Conservation (phyloP, 2,113 vertebrate species). For the Colius striatus region DNA sequence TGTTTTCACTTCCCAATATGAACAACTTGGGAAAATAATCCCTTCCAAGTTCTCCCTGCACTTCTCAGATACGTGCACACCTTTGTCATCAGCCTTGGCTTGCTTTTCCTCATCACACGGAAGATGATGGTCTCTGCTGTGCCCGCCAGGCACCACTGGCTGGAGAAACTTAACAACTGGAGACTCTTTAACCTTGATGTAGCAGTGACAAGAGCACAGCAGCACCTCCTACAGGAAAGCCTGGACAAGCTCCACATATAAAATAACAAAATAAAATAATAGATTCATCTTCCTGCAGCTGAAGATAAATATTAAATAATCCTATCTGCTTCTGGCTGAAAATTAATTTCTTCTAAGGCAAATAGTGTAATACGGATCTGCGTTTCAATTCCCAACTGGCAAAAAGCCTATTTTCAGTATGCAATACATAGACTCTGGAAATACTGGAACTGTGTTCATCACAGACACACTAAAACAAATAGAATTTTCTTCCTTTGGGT, state of each 20-base stretch:
- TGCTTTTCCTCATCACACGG: neutral
- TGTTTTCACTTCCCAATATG: neutral
- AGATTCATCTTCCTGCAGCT: conserved; percentile 81
- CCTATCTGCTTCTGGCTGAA: conserved; percentile 77
- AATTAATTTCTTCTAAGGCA: conserved; percentile 86
- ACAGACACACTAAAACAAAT: conserved; percentile 70
- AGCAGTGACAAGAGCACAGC: neutral
- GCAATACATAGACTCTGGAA: conserved; percentile 69
- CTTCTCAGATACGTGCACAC: rapidly evolving
- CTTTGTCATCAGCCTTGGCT: rapidly evolving
- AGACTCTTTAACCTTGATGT: conserved; percentile 9
- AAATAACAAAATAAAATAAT: conserved; percentile 82
- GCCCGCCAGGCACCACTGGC: neutral
- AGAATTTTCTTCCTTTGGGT: conserved; percentile 69
- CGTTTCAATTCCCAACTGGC: conserved; percentile 81
- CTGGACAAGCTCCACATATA: neutral
- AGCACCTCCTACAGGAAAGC: conserved; percentile 69
- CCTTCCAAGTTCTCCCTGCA: neutral
- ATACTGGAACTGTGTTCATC: conserved; percentile 68
- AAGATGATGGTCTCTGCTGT: neutral
- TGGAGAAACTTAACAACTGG: neutral
- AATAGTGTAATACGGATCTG: conserved; percentile 78
- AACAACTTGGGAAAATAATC: neutral
- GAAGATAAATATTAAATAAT: conserved; percentile 87
- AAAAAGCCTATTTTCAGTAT: conserved; percentile 76